Percentiles rank a stretch among this genome's conserved stretches.
phyloP scores from a whole-genome alignment of 2,113 vertebrate species.

The Pica pica region DNA sequence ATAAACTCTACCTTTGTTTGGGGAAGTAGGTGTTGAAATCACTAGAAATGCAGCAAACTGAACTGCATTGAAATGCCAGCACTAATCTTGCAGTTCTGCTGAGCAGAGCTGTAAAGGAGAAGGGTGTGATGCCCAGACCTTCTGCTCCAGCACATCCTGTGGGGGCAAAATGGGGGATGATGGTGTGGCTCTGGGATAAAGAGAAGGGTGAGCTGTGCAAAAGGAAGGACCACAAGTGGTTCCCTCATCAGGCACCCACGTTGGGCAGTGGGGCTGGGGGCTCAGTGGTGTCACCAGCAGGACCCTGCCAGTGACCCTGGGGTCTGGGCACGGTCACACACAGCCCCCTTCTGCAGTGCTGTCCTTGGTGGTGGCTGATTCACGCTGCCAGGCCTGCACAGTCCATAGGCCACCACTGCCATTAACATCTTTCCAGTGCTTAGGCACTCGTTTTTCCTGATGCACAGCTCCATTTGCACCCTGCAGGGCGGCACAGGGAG shows the following conservation, averaged over 20 bases:
- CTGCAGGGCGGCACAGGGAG: not conserved
- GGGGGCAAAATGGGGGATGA: accelerated
- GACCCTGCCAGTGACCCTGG: not conserved
- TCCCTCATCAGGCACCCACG: not conserved
- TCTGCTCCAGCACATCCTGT: not conserved
- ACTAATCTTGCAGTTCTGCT: not conserved
- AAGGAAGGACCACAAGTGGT: accelerated
- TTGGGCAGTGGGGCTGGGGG: not conserved
- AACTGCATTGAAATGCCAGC: not conserved
- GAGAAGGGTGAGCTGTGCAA: not conserved
- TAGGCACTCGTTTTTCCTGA: not conserved
- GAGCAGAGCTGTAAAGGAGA: not conserved
- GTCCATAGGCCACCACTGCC: not conserved
- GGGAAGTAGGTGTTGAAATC: not conserved
- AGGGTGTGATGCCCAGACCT: not conserved
- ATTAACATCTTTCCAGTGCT: not conserved
- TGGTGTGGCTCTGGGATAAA: accelerated
- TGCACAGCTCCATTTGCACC: not conserved
- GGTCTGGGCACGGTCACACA: not conserved
- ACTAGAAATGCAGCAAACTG: not conserved
- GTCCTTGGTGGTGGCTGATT: not conserved
- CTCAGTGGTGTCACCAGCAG: not conserved
- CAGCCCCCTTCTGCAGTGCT: not conserved
- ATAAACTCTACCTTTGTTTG: not conserved
- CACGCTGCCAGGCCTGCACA: not conserved